A percentile compares a stretch with the other conserved stretches of the same genome.
phyloP scores from a whole-genome alignment of 2,797 vertebrate genomes.

The Halcyon badia region DNA sequence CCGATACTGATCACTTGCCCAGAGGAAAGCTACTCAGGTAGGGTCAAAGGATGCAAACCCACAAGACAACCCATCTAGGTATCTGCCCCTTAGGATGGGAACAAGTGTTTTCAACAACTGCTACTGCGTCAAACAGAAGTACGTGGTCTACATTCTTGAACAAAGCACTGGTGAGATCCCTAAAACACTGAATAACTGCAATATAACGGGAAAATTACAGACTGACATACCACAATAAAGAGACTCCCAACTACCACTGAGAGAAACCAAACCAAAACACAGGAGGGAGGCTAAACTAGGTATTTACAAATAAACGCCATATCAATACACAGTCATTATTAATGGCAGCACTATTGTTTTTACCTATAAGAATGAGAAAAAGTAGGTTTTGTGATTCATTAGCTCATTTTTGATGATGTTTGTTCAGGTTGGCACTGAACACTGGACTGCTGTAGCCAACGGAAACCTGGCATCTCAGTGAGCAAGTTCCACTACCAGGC shows the following conservation, averaged over 20 bases:
- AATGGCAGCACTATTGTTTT: not conserved
- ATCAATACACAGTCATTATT: not conserved
- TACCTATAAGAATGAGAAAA: not conserved
- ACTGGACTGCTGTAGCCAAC: not conserved
- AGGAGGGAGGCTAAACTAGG: accelerated
- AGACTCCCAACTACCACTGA: not conserved
- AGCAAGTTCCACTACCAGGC: accelerated
- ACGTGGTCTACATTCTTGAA: not conserved
- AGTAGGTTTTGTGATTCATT: not conserved
- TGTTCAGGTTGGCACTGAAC: not conserved
- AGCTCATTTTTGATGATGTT: not conserved
- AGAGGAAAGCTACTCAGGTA: not conserved
- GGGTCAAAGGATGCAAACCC: accelerated
- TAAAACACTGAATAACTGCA: not conserved
- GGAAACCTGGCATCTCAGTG: not conserved
- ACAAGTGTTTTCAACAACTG: not conserved
- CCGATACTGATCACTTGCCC: not conserved
- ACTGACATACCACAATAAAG: not conserved
- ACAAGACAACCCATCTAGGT: too few relatives aligned
- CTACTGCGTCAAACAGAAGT: not conserved
- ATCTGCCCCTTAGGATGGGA: not conserved
- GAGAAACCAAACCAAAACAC: not conserved
- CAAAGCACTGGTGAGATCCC: not conserved
- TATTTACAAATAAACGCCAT: not conserved
- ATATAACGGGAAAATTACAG: not conserved